Percentiles rank a stretch among this genome's conserved stretches.
These are phyloP conservation scores for Agrypnia vestita DNA, from an alignment of 1,140 invertebrate species.

Conservation along the genomic window DNA sequence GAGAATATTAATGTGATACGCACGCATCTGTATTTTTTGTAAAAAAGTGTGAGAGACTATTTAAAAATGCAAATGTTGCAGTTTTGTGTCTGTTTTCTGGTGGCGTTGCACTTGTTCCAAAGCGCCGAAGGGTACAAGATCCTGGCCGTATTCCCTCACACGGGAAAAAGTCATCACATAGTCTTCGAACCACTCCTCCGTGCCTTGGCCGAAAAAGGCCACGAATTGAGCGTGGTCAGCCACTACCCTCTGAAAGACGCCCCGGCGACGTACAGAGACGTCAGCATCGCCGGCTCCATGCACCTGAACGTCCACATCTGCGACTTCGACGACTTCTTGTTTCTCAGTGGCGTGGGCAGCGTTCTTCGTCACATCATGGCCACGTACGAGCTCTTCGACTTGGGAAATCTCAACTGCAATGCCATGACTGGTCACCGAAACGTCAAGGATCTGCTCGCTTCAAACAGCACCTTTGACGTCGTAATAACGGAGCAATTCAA, in stretches of 20 bases:
- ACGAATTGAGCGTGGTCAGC: constrained; percentile 80
- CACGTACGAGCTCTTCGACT: constrained; percentile 55
- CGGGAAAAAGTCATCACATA: constrained; percentile 81
- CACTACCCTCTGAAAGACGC: constrained; percentile 73
- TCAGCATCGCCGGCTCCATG: constrained; percentile 63
- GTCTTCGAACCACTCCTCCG: constrained; percentile 79
- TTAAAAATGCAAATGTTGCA: no score
- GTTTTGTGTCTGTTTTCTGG: background rate
- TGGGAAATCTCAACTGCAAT: constrained; percentile 65
- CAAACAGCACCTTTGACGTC: constrained; percentile 75
- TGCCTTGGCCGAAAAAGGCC: constrained; percentile 76
- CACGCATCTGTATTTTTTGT: no score
- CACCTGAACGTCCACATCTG: constrained; percentile 53
- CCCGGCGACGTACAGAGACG: constrained; percentile 71
- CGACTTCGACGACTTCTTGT: constrained; percentile 54
- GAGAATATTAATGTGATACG: no score
- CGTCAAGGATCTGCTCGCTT: constrained; percentile 68
- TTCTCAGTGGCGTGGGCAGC: constrained; percentile 44
- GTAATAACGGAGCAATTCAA: constrained; percentile 80
- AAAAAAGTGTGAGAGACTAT: no score
- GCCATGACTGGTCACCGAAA: constrained; percentile 66
- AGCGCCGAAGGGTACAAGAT: constrained; percentile 66
- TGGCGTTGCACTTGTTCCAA: background rate
- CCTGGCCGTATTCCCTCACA: constrained; percentile 77
- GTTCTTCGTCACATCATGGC: constrained; percentile 49